Base-by-base conservation (phyloP, 2,113 vertebrate genomes). In the Hippocampus guttulatus region DNA sequence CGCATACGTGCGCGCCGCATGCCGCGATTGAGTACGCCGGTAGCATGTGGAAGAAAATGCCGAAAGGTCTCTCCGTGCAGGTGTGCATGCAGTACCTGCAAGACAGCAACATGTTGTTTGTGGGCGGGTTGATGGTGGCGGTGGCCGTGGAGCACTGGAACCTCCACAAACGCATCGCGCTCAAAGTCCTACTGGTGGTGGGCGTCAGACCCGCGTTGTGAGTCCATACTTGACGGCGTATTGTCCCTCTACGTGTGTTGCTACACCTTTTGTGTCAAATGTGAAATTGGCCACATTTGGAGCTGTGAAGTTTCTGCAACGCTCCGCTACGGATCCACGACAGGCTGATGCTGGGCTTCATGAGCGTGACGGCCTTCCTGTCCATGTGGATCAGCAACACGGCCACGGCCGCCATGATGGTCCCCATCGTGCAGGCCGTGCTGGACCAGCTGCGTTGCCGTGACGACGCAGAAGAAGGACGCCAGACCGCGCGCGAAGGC, bases 361-460 rank as follows among this genome's bases (percentile, higher is more conserved):
- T 99, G 97, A 10, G 87, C 0, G 94, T 95, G 77, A 98, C 97
- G 0, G 96, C 97, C 54, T 98, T 98, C 84, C 91, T 99, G 43
- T 99, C 97, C 73, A 99, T 99, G 97, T 99, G 97, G 97, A 97
- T 99, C 91, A 99, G 96, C 88, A 99, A 99, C 88, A 98, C 96
- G 0, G 96, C 96, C 76, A 94, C 97, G 68, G 97, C 96, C 0
- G 96, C 97, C 81, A 99, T 99, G 97, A 98, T 99, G 95, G 91
- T 98, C 38, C 96, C 96, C 60, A 98, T 99, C 0, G 94, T 96
- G 62, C 94, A 97, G 84, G 97, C 97, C 0, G 89, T 98, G 30
- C 86, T 99, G 69, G 85, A 93, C n/a, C 94, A 98, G 87, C 91
- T 98, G 76, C 86, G 92, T 61, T 70, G 30, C 33, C 80, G 88